These are phyloP conservation scores for Mastigias papua DNA, from an alignment of 30 jellyfish, hydroid and myxozoan species.

Conservation along the genomic window DNA sequence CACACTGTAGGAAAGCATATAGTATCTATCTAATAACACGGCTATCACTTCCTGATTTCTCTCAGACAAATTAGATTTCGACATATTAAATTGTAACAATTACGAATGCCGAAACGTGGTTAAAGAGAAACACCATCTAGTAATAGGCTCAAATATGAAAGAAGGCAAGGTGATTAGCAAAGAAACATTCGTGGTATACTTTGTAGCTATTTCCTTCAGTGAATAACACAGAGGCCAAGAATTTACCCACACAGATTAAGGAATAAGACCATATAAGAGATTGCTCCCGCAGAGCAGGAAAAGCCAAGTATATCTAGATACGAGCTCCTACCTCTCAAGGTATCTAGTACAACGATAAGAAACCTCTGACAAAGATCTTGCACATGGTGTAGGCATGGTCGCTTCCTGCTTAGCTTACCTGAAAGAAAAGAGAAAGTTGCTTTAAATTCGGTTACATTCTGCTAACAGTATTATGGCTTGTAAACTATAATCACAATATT, in stretches of 20 bases:
- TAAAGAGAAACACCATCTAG: slow-evolving; percentile 6
- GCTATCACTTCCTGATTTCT: slow-evolving; percentile 35
- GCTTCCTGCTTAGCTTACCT: neutral
- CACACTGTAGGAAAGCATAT: neutral
- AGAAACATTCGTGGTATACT: slow-evolving; percentile 15
- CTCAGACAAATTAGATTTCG: slow-evolving; percentile 38
- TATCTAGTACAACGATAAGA: neutral
- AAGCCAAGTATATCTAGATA: slow-evolving; percentile 24
- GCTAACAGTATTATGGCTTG: neutral
- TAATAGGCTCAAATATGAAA: slow-evolving; percentile 10
- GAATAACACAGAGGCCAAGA: slow-evolving; percentile 4
- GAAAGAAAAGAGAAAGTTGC: neutral
- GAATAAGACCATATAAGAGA: neutral
- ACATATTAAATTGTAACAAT: slow-evolving; percentile 10
- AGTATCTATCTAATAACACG: neutral
- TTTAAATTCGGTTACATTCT: neutral
- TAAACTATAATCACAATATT: neutral
- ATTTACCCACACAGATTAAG: slow-evolving; percentile 52
- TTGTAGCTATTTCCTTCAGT: slow-evolving; percentile 1
- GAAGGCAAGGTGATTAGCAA: slow-evolving; percentile 11
- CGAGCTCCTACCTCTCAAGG: slow-evolving; percentile 4
- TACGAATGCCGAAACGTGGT: slow-evolving; percentile 27
- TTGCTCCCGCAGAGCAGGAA: slow-evolving; percentile 41
- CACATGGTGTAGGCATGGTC: neutral
- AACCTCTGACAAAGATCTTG: neutral